Base-by-base conservation (phyloP, 2,113 vertebrate species). In the Cepphus grylle region DNA sequence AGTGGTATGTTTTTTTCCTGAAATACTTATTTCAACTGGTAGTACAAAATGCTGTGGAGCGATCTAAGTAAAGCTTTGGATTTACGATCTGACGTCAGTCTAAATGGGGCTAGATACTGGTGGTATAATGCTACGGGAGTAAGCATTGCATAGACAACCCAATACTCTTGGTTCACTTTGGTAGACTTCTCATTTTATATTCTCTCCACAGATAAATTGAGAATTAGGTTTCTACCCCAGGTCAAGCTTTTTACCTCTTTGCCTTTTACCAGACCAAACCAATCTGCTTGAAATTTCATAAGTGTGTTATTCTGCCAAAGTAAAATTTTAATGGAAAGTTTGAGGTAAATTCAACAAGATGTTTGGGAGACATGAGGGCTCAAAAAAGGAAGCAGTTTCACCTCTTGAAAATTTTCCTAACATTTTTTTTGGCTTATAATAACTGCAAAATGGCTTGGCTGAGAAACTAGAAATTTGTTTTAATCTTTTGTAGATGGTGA, bases 271-370 rank as follows among this genome's bases (percentile, higher is more conserved):
- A 93, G 70, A 92, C 15, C 32, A n/a, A 95, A 78, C 8, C 47
- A 76, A 91, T 74, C 62, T 71, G 15, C 47, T 61, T 86, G 65
- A 94, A 95, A 93, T 94, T 96, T 89, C 61, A 1, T 50, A 88
- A 94, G 26, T 36, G 18, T 52, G 4, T 65, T 91, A 59, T 77
- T 86, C 62, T 91, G 82, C 74, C 86, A 92, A 78, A 81, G 71
- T 12, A 73, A 74, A 86, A 96, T 15, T 87, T 89, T 93, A 97
- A 81, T 87, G 56, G 77, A 95, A 97, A 93, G 56, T 93, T 66
- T 96, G 94, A 94, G 78, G 71, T 42, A 92, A 87, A 95, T 79
- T 86, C 88, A 81, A 87, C 77, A 95, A 93, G 66, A 73, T 89
- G 87, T 70, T 89, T 94, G 86, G 69, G 83, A 97, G 77, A 87